A percentile compares a stretch with the other conserved stretches of the same genome.
Conservation (phyloP, 2,113 vertebrate genomes). For the Bothrops jararaca region DNA sequence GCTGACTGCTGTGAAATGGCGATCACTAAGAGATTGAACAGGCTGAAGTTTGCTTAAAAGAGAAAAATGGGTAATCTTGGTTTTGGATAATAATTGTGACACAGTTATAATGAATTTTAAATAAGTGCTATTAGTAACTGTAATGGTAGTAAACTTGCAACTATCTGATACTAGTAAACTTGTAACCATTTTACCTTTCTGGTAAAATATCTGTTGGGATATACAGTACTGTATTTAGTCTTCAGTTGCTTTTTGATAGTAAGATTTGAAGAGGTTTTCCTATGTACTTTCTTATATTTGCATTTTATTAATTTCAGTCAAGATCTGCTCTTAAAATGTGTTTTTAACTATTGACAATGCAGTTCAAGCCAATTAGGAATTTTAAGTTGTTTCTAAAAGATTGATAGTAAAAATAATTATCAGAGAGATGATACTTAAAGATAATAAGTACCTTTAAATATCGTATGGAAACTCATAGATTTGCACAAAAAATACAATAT, state of each 20-base stretch:
- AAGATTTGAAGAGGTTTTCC: background rate
- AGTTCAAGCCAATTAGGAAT: background rate
- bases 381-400: background rate
- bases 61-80: slow-evolving; percentile 34
- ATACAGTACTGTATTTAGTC: background rate
- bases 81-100: slow-evolving; percentile 35
- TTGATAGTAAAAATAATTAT: background rate
- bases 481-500: background rate
- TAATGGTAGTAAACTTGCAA: background rate
- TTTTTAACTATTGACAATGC: background rate
- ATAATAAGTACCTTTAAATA: background rate
- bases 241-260: background rate
- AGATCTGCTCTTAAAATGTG: background rate
- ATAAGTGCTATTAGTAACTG: fast-evolving
- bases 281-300: background rate
- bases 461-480: background rate
- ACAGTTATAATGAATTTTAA: background rate
- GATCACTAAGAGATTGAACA: slow-evolving; percentile 66
- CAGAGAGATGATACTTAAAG: background rate
- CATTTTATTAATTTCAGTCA: slow-evolving; percentile 24
- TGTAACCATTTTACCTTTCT: background rate
- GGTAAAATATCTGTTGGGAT: background rate
- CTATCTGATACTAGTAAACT: background rate
- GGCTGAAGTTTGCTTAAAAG: slow-evolving; percentile 51
- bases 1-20: slow-evolving; percentile 74